phyloP scores from a whole-genome alignment of 1,140 invertebrate species.

The Drosophila asahinai region DNA sequence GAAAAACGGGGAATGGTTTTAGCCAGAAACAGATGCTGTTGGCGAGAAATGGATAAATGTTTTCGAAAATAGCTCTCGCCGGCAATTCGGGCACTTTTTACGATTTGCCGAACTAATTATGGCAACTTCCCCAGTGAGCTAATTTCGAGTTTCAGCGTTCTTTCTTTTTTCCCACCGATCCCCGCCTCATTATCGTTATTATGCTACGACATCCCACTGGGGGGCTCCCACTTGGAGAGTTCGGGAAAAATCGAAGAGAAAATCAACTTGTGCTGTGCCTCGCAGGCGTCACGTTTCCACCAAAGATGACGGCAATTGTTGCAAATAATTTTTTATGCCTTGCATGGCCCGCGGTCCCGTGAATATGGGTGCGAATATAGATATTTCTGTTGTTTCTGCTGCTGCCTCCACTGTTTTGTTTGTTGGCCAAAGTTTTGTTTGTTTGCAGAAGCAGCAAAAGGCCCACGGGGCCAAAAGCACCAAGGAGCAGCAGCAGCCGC shows the following conservation, averaged over 20 bases:
- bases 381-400: conserved; percentile 42
- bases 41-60: conserved; percentile 53
- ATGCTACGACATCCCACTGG: conserved; percentile 26
- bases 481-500: conserved; percentile 17
- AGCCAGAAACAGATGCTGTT: conserved; percentile 43
- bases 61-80: conserved; percentile 44
- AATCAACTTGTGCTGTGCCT: conserved; percentile 63
- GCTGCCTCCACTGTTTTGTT: conserved; percentile 66
- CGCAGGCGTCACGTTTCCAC: conserved; percentile 72
- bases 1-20: conserved; percentile 31
- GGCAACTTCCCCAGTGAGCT: conserved; percentile 33
- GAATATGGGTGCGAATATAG: conserved; percentile 55
- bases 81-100: conserved; percentile 56
- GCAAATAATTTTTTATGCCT: conserved; percentile 81
- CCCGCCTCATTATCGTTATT: conserved; percentile 20
- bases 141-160: conserved; percentile 26
- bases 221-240: conserved; percentile 21
- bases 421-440: conserved; percentile 77
- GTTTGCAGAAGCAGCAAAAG: conserved; percentile 57
- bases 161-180: conserved; percentile 30
- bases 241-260: conserved; percentile 66
- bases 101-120: conserved; percentile 73
- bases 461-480: conserved; percentile 27
- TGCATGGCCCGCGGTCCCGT: conserved; percentile 50
- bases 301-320: conserved; percentile 78